Base-by-base conservation (phyloP, 2,888 invertebrate genomes). In the Schizaphis graminum region DNA sequence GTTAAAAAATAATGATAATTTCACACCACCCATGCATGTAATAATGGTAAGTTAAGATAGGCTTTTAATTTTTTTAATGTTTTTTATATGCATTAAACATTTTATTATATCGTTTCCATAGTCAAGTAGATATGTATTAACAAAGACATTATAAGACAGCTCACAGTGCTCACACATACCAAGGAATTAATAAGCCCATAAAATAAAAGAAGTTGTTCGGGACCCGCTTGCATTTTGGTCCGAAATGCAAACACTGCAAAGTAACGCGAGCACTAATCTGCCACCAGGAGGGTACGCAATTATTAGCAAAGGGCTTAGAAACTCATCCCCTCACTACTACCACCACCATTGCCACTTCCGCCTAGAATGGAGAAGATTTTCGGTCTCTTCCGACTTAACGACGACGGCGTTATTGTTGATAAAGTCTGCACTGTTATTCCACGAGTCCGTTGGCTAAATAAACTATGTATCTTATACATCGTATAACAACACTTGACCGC, bases 301-400 rank as follows among this genome's bases (percentile, higher is more conserved):
- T 77, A 77, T 77, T 91, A 85, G 35, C 89, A 77, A 28, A 89
- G 92, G 92, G 53, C 88, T 92, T 92, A 92, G 89, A 77, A 35
- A 77, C 35, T 77, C 35, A 1, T 35, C 21, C 67, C 92, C 77
- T 35, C 21, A 3, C 35, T 7, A 35, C n/a, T 16, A 35, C 35
- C 8, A 61, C 77, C n/a, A n/a, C 4, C 77, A 77, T 21, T 1
- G n/a, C n/a, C 13, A 4, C 7, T 3, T 0, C 10, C 3, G 13
- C 35, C 21, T 11, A 8, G 21, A 21, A 35, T 8, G 35, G 77
- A 44, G 61, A 56, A 88, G 67, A 77, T 57, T 92, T 77, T 61
- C 67, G 67, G 92, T 53, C 35, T 91, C 84, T n/a, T 84, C 28
- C 84, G 91, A 91, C 84, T 89, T 91, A 91, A 88, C 88, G 24